phyloP scores from a whole-genome alignment of 2,888 invertebrate genomes.

The Mellilla xanthometata region DNA sequence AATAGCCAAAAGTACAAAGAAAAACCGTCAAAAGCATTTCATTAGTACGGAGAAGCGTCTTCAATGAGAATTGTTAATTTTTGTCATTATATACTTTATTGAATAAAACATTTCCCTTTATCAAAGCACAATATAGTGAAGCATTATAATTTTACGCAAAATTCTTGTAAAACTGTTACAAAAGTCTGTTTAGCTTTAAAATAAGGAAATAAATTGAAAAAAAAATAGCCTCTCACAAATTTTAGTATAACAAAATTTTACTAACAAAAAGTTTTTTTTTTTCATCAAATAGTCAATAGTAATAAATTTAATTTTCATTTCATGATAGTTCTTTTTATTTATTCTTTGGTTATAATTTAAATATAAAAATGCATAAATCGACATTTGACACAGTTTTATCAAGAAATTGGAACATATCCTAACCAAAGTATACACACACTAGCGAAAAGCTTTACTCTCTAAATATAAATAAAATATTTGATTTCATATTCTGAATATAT shows the following conservation, averaged over 20 bases:
- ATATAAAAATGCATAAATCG: too few relatives aligned
- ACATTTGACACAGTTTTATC: too few relatives aligned
- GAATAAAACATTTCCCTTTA: slow-evolving; percentile 43
- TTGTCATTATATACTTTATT: slow-evolving; percentile 46
- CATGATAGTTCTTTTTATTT: too few relatives aligned
- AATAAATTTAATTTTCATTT: too few relatives aligned
- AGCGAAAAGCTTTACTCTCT: slow-evolving; percentile 38
- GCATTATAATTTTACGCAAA: slow-evolving; percentile 25
- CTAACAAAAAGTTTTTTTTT: slow-evolving; percentile 14
- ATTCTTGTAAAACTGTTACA: neutral
- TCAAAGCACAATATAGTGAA: slow-evolving; percentile 54
- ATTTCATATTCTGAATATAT: slow-evolving; percentile 38
- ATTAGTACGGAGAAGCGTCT: slow-evolving; percentile 49
- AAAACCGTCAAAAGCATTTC: slow-evolving; percentile 70
- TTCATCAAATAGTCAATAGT: too few relatives aligned
- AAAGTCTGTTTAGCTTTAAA: too few relatives aligned
- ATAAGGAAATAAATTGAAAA: too few relatives aligned
- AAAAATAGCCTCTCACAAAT: neutral
- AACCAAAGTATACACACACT: slow-evolving; percentile 36
- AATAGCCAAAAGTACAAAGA: too few relatives aligned
- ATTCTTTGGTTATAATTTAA: too few relatives aligned
- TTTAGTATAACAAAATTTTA: neutral
- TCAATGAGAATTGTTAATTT: slow-evolving; percentile 44
- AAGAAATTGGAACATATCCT: slow-evolving; percentile 10
- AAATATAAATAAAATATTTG: slow-evolving; percentile 31